A percentile compares a stretch with the other conserved stretches of the same genome.
phyloP scores from a whole-genome alignment of 2,888 invertebrate genomes.

The Tipula confusa region DNA sequence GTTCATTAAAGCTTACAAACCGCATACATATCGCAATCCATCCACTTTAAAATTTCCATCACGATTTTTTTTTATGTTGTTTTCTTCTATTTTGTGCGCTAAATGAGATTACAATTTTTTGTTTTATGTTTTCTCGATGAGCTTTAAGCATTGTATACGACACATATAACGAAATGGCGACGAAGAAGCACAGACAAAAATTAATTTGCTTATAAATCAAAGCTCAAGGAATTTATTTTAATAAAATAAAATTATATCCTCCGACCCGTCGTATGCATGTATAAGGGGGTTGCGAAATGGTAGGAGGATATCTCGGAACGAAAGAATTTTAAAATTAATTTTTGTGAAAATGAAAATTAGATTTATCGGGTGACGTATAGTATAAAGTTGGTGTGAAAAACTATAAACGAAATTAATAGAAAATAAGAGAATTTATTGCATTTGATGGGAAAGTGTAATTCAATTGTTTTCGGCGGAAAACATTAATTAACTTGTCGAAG shows the following conservation, averaged over 20 bases:
- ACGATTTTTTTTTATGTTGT: background rate
- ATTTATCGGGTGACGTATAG: background rate
- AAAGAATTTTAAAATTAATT: slow-evolving; percentile 25
- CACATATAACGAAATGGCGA: background rate
- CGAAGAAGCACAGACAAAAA: background rate
- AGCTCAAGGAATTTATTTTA: background rate
- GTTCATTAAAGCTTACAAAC: background rate
- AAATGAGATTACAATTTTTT: background rate
- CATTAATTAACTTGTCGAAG: background rate
- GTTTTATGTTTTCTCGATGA: background rate
- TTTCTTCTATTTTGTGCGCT: no score
- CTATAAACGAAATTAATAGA: background rate
- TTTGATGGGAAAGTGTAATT: background rate
- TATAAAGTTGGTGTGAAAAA: no score
- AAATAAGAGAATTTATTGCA: background rate
- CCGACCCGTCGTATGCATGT: background rate
- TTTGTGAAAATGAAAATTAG: slow-evolving; percentile 25
- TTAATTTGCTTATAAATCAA: slow-evolving; percentile 25
- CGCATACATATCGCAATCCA: background rate
- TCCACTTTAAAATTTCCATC: slow-evolving; percentile 12
- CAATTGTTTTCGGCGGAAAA: background rate
- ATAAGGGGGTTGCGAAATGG: no score
- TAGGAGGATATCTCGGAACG: background rate
- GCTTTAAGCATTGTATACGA: background rate
- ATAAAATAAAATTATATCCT: background rate